Evolutionary conservation across 2,113 vertebrate genomes (phyloP).

Genomic region (Cryptotis parvus): DNA sequence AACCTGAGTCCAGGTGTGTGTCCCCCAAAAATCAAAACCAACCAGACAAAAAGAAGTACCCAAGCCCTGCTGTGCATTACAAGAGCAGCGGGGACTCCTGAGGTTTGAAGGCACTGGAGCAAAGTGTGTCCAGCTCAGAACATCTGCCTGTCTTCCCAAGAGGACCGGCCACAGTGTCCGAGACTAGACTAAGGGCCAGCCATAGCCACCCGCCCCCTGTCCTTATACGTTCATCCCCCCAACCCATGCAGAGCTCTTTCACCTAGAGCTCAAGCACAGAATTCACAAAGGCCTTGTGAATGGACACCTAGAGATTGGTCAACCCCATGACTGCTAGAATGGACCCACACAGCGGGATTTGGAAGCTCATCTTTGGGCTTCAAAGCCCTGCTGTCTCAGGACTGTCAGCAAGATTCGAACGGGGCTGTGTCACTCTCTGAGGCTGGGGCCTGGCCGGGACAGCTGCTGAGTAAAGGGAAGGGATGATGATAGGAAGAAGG

Average conservation of each 20-base stretch:
- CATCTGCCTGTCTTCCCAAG: neutral
- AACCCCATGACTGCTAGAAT: neutral
- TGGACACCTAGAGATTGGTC: slow-evolving; percentile 19
- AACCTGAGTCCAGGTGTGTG: too few species aligned
- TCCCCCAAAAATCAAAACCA: too few species aligned
- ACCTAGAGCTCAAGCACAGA: neutral
- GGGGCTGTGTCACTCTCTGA: neutral
- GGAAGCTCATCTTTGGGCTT: slow-evolving; percentile 38
- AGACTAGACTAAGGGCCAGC: neutral
- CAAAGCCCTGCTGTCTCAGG: slow-evolving; percentile 6
- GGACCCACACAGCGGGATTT: neutral
- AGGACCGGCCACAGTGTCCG: neutral
- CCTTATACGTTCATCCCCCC: neutral
- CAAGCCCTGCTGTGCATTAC: neutral
- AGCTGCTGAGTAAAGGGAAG: neutral
- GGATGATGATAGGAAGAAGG: neutral
- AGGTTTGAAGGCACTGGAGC: neutral
- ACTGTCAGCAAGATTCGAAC: slow-evolving; percentile 9
- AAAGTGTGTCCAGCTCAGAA: neutral
- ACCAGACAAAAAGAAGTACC: neutral
- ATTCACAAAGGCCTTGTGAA: neutral
- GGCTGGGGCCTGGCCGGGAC: neutral
- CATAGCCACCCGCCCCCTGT: neutral
- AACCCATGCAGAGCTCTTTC: neutral
- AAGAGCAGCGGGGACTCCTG: neutral